phyloP scores from a whole-genome alignment of 2,797 vertebrate genomes.

The Decapterus maruadsi region DNA sequence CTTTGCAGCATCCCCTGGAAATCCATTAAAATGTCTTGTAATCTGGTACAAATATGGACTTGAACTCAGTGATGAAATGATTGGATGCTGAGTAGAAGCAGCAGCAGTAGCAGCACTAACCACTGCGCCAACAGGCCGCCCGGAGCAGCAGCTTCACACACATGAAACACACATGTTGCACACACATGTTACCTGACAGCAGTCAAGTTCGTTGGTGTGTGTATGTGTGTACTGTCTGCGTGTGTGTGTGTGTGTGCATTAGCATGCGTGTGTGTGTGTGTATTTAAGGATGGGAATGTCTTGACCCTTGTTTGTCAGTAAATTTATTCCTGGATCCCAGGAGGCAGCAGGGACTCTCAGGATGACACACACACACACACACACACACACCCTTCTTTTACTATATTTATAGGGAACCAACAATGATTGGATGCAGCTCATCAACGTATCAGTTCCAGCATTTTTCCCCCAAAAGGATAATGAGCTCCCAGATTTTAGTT shows the following conservation, averaged over 20 bases:
- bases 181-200: conserved; percentile 12
- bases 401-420: not conserved
- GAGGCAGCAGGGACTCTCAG: conserved; percentile 49
- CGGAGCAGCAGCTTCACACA: no score
- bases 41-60: no score
- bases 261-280: conserved; percentile 24
- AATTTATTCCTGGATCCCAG: conserved; percentile 49
- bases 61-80: no score
- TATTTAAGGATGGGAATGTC: conserved; percentile 61
- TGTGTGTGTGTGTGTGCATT: conserved; percentile 2
- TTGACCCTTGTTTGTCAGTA: conserved; percentile 62
- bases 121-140: no score
- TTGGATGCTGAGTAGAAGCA: no score
- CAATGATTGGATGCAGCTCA: not conserved
- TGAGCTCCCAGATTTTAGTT: no score
- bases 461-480: not conserved
- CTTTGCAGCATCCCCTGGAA: no score
- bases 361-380: conserved; percentile 21
- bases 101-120: no score
- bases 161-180: not conserved
- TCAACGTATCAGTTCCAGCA: not conserved
- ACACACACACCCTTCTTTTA: not conserved
- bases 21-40: no score
- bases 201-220: not conserved
- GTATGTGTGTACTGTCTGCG: conserved; percentile 20